Evolutionary conservation across 30 jellyfish, hydroid and myxozoan genomes (phyloP).

Genomic region (Mastigias papua): DNA sequence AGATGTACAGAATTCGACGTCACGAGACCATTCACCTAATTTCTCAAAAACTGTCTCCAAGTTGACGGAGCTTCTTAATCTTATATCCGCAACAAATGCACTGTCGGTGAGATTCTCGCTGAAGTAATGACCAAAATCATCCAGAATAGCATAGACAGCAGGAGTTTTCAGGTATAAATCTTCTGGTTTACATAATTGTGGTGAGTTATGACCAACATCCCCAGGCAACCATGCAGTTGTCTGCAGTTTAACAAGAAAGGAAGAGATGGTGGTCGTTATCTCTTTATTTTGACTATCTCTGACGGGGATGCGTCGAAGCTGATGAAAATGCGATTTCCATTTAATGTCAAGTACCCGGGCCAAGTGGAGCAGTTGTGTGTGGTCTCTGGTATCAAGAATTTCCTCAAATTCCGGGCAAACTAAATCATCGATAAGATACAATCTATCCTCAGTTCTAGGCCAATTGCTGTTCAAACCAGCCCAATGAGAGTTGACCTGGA

Average conservation of each 20-base stretch:
- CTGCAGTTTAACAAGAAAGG: conserved; percentile 40
- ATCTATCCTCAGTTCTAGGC: conserved; percentile 63
- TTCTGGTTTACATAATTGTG: conserved; percentile 31
- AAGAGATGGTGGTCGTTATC: conserved; percentile 41
- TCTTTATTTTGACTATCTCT: conserved; percentile 48
- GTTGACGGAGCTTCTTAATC: conserved; percentile 32
- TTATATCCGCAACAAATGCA: conserved; percentile 44
- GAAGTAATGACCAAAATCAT: conserved; percentile 42
- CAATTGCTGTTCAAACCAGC: conserved; percentile 35
- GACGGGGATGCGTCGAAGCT: conserved; percentile 45
- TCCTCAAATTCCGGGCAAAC: conserved; percentile 71
- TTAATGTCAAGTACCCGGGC: conserved; percentile 51
- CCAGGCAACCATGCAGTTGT: conserved; percentile 57
- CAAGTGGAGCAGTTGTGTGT: conserved; percentile 33
- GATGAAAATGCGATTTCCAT: conserved; percentile 60
- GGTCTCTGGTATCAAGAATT: conserved; percentile 47
- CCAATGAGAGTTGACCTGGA: conserved; percentile 48
- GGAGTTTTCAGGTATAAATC: conserved; percentile 39
- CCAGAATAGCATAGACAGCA: conserved; percentile 28
- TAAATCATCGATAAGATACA: conserved; percentile 69
- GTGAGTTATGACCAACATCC: not conserved
- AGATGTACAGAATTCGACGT: conserved; percentile 62
- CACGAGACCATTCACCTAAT: conserved; percentile 72
- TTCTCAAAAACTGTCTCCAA: conserved; percentile 46
- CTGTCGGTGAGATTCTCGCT: conserved; percentile 8